These are phyloP conservation scores for Chaetoderma sp. DNA, from an alignment of 2,888 invertebrate genomes.

Conservation along the genomic window DNA sequence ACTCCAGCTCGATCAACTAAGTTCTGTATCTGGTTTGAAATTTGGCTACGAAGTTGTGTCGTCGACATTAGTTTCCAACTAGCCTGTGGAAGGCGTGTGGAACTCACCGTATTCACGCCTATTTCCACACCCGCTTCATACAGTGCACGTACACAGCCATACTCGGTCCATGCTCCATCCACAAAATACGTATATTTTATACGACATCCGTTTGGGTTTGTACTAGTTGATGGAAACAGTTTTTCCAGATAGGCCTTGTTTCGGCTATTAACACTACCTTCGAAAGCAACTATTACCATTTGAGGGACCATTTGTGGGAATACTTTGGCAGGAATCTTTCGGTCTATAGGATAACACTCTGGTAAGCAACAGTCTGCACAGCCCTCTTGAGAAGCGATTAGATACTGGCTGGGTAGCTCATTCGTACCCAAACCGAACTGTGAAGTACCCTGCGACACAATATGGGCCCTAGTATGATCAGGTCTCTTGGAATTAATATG, in stretches of 20 bases:
- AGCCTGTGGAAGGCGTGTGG: background rate
- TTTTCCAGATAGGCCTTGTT: constrained; percentile 39
- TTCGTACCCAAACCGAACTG: too few species aligned
- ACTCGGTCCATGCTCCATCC: constrained; percentile 39
- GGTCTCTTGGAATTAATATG: too few species aligned
- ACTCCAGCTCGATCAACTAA: constrained; percentile 15
- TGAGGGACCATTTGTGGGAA: constrained; percentile 33
- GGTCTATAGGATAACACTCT: too few species aligned
- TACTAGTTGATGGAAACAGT: constrained; percentile 35
- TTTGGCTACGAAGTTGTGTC: background rate
- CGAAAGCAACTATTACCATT: constrained; percentile 46
- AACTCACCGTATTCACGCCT: constrained; percentile 39
- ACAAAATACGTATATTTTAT: constrained; percentile 45
- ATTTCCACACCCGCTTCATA: constrained; percentile 40
- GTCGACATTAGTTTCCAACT: background rate
- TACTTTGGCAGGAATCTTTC: constrained; percentile 6
- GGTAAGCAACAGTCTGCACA: too few species aligned
- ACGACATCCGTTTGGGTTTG: constrained; percentile 46
- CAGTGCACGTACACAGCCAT: constrained; percentile 40
- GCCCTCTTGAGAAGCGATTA: too few species aligned
- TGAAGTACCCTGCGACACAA: too few species aligned
- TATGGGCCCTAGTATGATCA: too few species aligned
- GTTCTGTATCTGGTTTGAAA: constrained; percentile 2
- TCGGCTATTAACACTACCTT: constrained; percentile 44
- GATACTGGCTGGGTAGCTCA: too few species aligned